Base-by-base conservation (phyloP, 2,797 vertebrate genomes). In the Sorex maritimensis region DNA sequence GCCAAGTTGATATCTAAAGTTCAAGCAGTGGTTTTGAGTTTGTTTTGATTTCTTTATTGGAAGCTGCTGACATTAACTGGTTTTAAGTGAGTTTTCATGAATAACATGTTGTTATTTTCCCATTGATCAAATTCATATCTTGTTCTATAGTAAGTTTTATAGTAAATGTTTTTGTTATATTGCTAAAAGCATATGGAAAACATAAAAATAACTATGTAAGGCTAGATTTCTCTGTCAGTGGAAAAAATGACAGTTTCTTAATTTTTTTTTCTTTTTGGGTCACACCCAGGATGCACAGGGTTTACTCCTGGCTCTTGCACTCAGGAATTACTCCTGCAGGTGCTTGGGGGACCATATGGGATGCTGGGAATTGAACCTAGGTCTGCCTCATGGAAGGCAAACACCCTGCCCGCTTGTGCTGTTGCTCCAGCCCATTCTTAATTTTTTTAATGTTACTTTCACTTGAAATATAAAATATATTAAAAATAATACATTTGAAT, bases 161-260 rank as follows among this genome's bases (percentile, higher is more conserved):
- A 61, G 15, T 17, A 61, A 21, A 61, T 8, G 13, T 34, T 86
- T 41, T 41, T 86, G 24, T 86, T 84, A 55, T 13, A 52, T 13
- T 94, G 44, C 87, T 82, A 73, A 80, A 90, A 85, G 38, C 68
- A 52, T 92, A 94, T 90, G 41, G 13, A 38, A n/a, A 88, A 88
- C 85, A 81, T 13, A 80, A 23, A 55, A 81, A n/a, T 44, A 89
- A 79, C 6, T 46, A 87, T 91, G 58, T 3, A 90, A 91, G 92
- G 82, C 21, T 52, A 84, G 30, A 80, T 71, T 90, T 90, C n/a
- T n/a, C 61, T 65, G 73, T 85, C 71, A 72, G 5, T 72, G n/a
- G 68, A 85, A 88, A 26, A 92, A 26, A 87, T 81, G 46, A 81
- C 23, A 78, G 5, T 2, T 67, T 81, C 52, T 88, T 88, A 68